A percentile compares a stretch with the other conserved stretches of the same genome.
Conservation (phyloP, 1,140 invertebrate species). For the honey bee (Apis mellifera) region Amel_HAv3.1 CM009931.2:2802501-2803000, state of each 20-base stretch:
- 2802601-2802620: background rate
- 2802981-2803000: no score
- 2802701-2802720: no score
- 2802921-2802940: background rate
- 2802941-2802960: background rate
- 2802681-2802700: no score
- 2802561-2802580: background rate
- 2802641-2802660: no score
- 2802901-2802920: background rate
- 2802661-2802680: no score
- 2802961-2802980: background rate
- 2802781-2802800: background rate
- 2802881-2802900: constrained; percentile 9
- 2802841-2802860: constrained; percentile 17
- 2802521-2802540: constrained; percentile 41
- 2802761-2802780: background rate
- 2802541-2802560: constrained; percentile 6
- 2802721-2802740: no score
- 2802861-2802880: constrained; percentile 1
- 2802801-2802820: constrained; percentile 16
- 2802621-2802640: background rate
- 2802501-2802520: constrained; percentile 51
- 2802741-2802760: background rate
- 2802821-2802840: constrained; percentile 16
- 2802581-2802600: constrained; percentile 34